phyloP scores from a whole-genome alignment of 2,113 vertebrate genomes.

The Melanostigma gelatinosum region DNA sequence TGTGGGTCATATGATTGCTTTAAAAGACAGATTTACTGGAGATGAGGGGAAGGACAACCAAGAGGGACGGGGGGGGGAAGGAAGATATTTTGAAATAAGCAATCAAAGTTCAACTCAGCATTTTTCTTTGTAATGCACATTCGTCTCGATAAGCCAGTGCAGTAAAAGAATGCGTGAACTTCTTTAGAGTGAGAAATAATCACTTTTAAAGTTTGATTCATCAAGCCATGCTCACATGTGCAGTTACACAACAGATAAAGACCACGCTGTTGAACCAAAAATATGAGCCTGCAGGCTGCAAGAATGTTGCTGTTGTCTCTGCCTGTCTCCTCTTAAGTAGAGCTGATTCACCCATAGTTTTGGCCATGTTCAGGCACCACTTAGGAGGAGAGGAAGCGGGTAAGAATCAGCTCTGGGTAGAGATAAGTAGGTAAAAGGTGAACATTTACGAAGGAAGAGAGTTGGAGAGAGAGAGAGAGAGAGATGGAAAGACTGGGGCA shows the following conservation, averaged over 20 bases:
- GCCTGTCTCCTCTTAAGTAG: background rate
- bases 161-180: background rate
- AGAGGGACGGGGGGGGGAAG: background rate
- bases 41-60: background rate
- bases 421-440: conserved; percentile 11
- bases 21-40: conserved; percentile 2
- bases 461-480: background rate
- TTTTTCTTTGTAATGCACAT: background rate
- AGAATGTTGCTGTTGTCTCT: background rate
- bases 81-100: conserved; percentile 2
- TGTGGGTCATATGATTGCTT: conserved; percentile 9
- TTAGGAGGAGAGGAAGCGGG: background rate
- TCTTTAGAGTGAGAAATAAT: background rate
- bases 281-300: background rate
- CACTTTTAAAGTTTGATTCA: background rate
- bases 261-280: background rate
- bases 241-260: conserved; percentile 10
- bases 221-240: background rate
- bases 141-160: background rate
- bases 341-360: background rate
- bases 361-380: background rate
- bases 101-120: background rate
- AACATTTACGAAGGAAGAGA: background rate
- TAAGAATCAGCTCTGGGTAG: background rate
- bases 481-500: background rate